Percentiles rank a stretch among this genome's conserved stretches.
phyloP scores from a whole-genome alignment of 2,888 invertebrate species.

The Heteromurus nitidus region DNA sequence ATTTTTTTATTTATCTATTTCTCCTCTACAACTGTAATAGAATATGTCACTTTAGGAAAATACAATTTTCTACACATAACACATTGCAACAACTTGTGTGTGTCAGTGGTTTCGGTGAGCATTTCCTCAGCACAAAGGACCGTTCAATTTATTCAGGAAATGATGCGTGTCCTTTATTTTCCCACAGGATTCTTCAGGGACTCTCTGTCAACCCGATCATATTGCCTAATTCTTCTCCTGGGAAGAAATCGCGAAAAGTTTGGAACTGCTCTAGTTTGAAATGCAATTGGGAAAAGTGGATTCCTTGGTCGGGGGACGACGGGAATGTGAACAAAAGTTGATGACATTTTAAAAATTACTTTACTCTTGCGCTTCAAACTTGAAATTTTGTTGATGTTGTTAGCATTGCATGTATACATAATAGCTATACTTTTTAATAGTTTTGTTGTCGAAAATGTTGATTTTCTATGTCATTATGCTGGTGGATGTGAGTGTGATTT shows the following conservation, averaged over 20 bases:
- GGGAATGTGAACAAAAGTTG: slow-evolving; percentile 22
- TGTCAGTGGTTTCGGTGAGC: no score
- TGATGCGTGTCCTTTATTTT: slow-evolving; percentile 12
- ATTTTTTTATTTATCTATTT: slow-evolving; percentile 3
- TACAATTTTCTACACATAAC: slow-evolving; percentile 12
- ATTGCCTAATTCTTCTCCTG: slow-evolving; percentile 53
- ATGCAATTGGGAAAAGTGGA: slow-evolving; percentile 59
- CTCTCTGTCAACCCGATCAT: slow-evolving; percentile 51
- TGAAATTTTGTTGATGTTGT: background rate
- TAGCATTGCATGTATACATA: background rate
- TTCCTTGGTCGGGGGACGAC: slow-evolving; percentile 29
- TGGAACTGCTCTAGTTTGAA: slow-evolving; percentile 59
- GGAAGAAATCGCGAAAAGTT: slow-evolving; percentile 58
- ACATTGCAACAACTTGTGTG: background rate
- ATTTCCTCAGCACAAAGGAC: background rate
- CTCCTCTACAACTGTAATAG: no score
- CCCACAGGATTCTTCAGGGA: slow-evolving; percentile 47
- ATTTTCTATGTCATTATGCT: no score
- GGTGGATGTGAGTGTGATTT: no score
- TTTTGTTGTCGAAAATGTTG: no score
- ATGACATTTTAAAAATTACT: background rate
- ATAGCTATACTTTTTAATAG: background rate
- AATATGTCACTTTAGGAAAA: background rate
- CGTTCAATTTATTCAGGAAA: slow-evolving; percentile 17
- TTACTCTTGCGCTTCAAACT: no score